Base-by-base conservation (phyloP, 2,888 invertebrate species). In the Tinea semifulvella region DNA sequence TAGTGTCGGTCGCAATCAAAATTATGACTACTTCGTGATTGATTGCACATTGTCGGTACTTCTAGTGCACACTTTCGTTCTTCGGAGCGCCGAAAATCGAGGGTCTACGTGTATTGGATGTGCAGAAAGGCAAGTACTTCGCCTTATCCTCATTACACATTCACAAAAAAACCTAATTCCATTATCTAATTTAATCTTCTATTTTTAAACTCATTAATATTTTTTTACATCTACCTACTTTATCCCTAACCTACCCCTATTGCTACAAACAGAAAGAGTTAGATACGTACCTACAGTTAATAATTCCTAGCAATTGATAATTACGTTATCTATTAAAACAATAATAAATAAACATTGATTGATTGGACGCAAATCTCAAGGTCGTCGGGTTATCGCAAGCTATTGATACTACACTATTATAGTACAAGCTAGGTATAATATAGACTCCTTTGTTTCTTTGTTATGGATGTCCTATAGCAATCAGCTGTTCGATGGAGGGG, bases 71-170 rank as follows among this genome's bases (percentile, higher is more conserved):
- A 36, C 10, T n/a, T 64, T 58, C n/a, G 57, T 66, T 69, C 56
- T 55, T 51, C 56, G 63, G 61, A 71, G 68, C 65, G 69, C 66
- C 63, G 60, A 65, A 61, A 57, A 55, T 65, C 60, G 70, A 69
- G 66, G 61, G 58, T 66, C 68, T 61, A 65, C 67, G 65, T 60
- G 64, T 66, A 76, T 80, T 80, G 79, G 80, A 80, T 80, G 79
- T 70, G 64, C 68, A 75, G 61, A 72, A 75, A 79, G 79, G 79
- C 75, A 75, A 80, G 80, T 79, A 67, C 52, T 31, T 31, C 6
- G 31, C 31, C 7, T 14, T 31, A 3, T 31, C 31, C 6, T 13
- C 11, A 13, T 6, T 31, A 6, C 31, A 13, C 13, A 8, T 22
- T 22, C 6, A 22, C 8, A 22, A 8, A 22, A 4, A 3, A 13